These are phyloP conservation scores for Mormyrops attenuatus DNA, from an alignment of 2,797 vertebrate species.

Conservation along the genomic window DNA sequence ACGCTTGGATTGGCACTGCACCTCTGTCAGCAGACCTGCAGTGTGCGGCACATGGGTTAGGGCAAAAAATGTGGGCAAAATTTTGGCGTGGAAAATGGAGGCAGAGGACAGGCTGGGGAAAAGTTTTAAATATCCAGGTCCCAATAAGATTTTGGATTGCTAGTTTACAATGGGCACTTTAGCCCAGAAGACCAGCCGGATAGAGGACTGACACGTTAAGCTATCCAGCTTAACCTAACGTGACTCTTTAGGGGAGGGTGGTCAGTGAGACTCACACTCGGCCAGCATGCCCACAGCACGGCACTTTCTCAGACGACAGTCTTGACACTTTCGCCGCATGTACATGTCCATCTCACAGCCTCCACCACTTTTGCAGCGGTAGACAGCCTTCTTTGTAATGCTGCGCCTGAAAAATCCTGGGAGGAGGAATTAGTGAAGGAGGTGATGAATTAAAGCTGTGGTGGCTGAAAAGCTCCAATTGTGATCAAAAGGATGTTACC, in stretches of 20 bases:
- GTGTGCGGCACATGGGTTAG: not conserved
- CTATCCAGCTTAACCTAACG: not conserved
- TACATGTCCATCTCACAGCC: slow-evolving; percentile 97
- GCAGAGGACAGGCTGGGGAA: not conserved
- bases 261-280: slow-evolving; percentile 69
- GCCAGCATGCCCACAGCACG: slow-evolving; percentile 91
- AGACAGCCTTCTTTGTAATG: slow-evolving; percentile 87
- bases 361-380: slow-evolving; percentile 86
- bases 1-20: slow-evolving; percentile 90
- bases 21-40: slow-evolving; percentile 85
- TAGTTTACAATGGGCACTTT: not conserved
- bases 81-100: not conserved
- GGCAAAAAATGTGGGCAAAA: not conserved
- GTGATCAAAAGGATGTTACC: not conserved
- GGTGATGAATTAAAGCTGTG: not conserved
- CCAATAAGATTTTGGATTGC: not conserved
- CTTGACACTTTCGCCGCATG: slow-evolving; percentile 92
- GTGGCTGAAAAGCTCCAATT: not conserved
- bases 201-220: no score
- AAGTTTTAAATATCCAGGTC: not conserved
- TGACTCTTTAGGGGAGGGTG: not conserved
- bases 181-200: not conserved
- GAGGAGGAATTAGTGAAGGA: not conserved
- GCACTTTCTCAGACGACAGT: slow-evolving; percentile 87
- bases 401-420: slow-evolving; percentile 85